Evolutionary conservation across 2,888 invertebrate genomes (phyloP).

Genomic region (Hololepta plana): DNA sequence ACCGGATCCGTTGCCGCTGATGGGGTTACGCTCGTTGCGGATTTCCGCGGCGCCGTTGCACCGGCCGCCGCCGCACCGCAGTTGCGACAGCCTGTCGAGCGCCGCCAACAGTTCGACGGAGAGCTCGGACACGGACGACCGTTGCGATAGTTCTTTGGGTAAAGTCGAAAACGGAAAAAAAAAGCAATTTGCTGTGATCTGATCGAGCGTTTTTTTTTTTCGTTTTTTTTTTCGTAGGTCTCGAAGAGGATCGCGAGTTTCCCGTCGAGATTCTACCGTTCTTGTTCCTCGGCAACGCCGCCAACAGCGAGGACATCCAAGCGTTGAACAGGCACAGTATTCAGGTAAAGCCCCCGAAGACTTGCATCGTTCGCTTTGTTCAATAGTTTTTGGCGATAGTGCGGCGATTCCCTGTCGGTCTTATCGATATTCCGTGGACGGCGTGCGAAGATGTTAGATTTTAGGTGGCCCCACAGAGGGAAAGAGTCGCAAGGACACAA

Average conservation of each 20-base stretch:
- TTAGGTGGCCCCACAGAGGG: too few relatives aligned
- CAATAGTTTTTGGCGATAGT: too few relatives aligned
- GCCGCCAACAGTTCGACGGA: constrained; percentile 27
- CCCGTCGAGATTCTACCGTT: constrained; percentile 91
- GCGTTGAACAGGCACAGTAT: constrained; percentile 81
- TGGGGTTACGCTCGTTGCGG: constrained; percentile 23
- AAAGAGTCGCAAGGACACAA: neutral
- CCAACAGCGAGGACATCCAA: constrained; percentile 80
- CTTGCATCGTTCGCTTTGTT: too few relatives aligned
- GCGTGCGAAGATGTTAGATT: too few relatives aligned
- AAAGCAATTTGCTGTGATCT: neutral
- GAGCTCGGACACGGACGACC: constrained; percentile 28
- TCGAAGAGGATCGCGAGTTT: constrained; percentile 56
- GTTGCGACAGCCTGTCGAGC: constrained; percentile 23
- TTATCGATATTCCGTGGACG: too few relatives aligned
- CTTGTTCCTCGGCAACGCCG: constrained; percentile 86
- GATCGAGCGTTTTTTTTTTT: neutral
- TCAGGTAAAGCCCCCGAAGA: constrained; percentile 38
- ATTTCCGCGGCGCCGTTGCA: constrained; percentile 21
- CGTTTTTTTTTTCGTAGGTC: constrained; percentile 22
- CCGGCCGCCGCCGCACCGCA: constrained; percentile 17
- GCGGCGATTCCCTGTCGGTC: too few relatives aligned
- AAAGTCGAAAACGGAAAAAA: constrained; percentile 7
- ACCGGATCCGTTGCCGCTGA: constrained; percentile 22
- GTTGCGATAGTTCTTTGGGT: constrained; percentile 31